A percentile compares a stretch with the other conserved stretches of the same genome.
Evolutionary conservation across 2,888 invertebrate genomes (phyloP).

Genomic region (Biston betularia): DNA sequence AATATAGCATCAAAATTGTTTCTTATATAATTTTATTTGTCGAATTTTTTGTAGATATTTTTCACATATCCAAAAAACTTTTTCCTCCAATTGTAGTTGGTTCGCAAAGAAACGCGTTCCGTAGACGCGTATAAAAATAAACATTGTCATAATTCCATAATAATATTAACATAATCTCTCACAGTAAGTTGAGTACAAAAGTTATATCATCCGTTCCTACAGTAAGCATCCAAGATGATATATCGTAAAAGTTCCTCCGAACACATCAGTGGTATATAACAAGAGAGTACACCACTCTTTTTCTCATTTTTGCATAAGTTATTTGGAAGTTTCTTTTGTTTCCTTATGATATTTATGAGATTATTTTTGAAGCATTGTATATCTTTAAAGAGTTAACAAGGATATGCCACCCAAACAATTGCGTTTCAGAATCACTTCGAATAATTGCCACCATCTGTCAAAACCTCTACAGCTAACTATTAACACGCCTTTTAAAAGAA

Average conservation of each 20-base stretch:
- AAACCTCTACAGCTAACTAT: too few species aligned
- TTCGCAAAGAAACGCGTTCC: conserved; percentile 19
- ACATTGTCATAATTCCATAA: conserved; percentile 46
- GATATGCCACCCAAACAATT: too few species aligned
- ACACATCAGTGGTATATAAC: conserved; percentile 52
- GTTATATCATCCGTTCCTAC: conserved; percentile 48
- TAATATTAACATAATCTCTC: conserved; percentile 51
- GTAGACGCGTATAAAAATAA: conserved; percentile 40
- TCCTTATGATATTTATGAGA: conserved; percentile 39
- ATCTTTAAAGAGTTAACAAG: conserved; percentile 36
- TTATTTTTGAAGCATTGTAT: conserved; percentile 41
- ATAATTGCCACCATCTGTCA: too few species aligned
- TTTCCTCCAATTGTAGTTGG: conserved; percentile 1
- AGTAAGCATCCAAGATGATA: conserved; percentile 53
- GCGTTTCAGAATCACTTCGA: too few species aligned
- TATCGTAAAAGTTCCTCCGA: conserved; percentile 62
- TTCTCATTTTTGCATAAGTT: conserved; percentile 45
- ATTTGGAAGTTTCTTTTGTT: conserved; percentile 39
- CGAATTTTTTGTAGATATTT: background rate
- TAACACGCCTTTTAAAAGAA: too few species aligned
- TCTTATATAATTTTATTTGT: too few species aligned
- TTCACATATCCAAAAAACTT: conserved; percentile 5
- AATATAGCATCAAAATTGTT: too few species aligned
- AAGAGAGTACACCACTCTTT: conserved; percentile 28
- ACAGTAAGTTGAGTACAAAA: conserved; percentile 43